phyloP scores from a whole-genome alignment of 2,888 invertebrate genomes.

The Agrochola lychnidis region DNA sequence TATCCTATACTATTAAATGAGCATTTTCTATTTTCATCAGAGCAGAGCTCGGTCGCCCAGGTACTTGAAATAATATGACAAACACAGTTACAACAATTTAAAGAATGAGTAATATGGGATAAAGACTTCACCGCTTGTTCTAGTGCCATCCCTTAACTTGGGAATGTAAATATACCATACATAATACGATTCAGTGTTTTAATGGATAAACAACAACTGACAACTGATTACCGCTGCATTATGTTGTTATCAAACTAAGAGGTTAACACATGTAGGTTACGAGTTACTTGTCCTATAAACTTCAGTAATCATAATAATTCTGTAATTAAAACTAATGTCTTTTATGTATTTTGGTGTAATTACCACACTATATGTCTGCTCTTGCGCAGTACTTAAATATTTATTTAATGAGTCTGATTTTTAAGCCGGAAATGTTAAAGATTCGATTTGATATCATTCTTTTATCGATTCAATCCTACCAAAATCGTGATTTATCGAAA shows the following conservation, averaged over 20 bases:
- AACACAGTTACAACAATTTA: too few relatives aligned
- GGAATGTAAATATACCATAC: conserved; percentile 14
- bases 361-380: not conserved
- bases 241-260: conserved; percentile 50
- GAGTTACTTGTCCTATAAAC: conserved; percentile 44
- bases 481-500: not conserved
- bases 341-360: conserved; percentile 2
- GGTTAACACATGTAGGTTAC: conserved; percentile 63
- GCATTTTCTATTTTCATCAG: too few relatives aligned
- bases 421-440: not conserved
- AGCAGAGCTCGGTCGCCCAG: too few relatives aligned
- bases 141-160: conserved; percentile 15
- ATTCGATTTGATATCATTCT: not conserved
- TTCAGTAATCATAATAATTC: conserved; percentile 12
- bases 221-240: conserved; percentile 52
- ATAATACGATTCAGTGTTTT: conserved; percentile 10
- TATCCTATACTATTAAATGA: too few relatives aligned
- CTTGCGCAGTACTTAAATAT: not conserved
- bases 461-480: not conserved
- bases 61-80: too few relatives aligned
- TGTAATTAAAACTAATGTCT: not conserved
- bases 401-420: not conserved
- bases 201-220: conserved; percentile 49
- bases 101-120: not conserved
- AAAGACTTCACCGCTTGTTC: too few relatives aligned